Conservation (phyloP, 2,888 invertebrate species). For the Monochamus alternatus region DNA sequence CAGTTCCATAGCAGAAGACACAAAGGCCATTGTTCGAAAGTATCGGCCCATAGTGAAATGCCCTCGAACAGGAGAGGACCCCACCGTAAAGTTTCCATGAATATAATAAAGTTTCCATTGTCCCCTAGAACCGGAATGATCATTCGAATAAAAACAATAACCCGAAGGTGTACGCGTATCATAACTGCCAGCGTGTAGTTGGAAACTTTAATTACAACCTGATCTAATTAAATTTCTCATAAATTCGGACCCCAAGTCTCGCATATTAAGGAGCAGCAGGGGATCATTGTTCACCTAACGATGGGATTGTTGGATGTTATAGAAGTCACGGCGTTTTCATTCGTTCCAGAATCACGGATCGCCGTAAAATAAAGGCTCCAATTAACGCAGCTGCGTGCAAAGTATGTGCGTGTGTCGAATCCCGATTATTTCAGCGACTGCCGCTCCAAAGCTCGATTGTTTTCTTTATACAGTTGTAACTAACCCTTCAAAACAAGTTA, state of each 20-base stretch:
- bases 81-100: slow-evolving; percentile 5
- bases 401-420: slow-evolving; percentile 62
- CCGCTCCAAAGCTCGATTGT: slow-evolving; percentile 40
- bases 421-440: slow-evolving; percentile 53
- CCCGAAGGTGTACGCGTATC: slow-evolving; percentile 37
- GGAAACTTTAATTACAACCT: slow-evolving; percentile 60
- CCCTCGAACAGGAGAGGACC: slow-evolving; percentile 2
- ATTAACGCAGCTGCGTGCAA: slow-evolving; percentile 66
- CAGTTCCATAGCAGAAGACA: not conserved
- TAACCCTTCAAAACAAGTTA: slow-evolving; percentile 38
- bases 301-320: slow-evolving; percentile 55
- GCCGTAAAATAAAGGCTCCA: slow-evolving; percentile 63
- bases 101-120: slow-evolving; percentile 32
- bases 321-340: slow-evolving; percentile 46
- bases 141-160: slow-evolving; percentile 60
- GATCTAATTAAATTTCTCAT: slow-evolving; percentile 65
- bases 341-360: slow-evolving; percentile 61
- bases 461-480: slow-evolving; percentile 40
- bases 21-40: slow-evolving; percentile 15
- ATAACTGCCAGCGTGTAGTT: slow-evolving; percentile 50
- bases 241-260: slow-evolving; percentile 60
- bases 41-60: slow-evolving; percentile 9
- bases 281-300: slow-evolving; percentile 60
- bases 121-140: slow-evolving; percentile 21
- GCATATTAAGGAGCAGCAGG: slow-evolving; percentile 58